Evolutionary conservation across 2,113 vertebrate genomes (phyloP), one percentile per base, ranked within the genome.

Genomic region (Mesitornis unicolor): DNA sequence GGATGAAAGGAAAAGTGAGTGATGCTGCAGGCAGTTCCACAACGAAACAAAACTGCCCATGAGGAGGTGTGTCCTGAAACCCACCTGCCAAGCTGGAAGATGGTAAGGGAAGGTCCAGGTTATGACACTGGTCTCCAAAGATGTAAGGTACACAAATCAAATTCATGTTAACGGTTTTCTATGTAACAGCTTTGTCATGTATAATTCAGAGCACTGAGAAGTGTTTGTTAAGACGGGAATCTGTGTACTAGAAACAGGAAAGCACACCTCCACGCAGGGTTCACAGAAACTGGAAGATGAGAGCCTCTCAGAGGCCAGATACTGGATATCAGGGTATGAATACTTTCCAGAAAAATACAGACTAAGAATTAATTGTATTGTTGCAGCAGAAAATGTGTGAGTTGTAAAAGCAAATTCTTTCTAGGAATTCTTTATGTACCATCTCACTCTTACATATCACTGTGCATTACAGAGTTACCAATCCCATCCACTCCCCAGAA

Each of bases 291-390:
- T 73, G 68, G 51, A 89, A 57, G 76, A 74, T 69, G 29, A 94
- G 40, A 56, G 53, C 51, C 83, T 86, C 94, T 93, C 71, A 63
- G 73, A 91, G 67, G 94, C 42, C 74, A 79, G 47, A 76, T 45
- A 84, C 36, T 36, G 42, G 74, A 10, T 64, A 82, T 36, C 50
- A n/a, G 20, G 42, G 42, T 64, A 80, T 2, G 14, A 92, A 96
- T 57, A 81, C 45, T 93, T 93, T 54, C 96, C 92, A 93, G 63
- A 94, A 98, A 95, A 97, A 95, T 40, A 92, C 2, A 89, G 40
- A 63, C 42, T 54, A 68, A 48, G 35, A 0, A 0, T 79, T 56
- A 73, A 70, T 48, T 68, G 73, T 38, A 59, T 25, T 57, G 33
- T 40, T 85, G 59, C 35, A 73, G 59, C 40, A 86, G 67, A 86